Percentiles rank a stretch among this genome's conserved stretches.
phyloP scores from a whole-genome alignment of 1,140 invertebrate genomes.

The Drosophila persimilis region DNA sequence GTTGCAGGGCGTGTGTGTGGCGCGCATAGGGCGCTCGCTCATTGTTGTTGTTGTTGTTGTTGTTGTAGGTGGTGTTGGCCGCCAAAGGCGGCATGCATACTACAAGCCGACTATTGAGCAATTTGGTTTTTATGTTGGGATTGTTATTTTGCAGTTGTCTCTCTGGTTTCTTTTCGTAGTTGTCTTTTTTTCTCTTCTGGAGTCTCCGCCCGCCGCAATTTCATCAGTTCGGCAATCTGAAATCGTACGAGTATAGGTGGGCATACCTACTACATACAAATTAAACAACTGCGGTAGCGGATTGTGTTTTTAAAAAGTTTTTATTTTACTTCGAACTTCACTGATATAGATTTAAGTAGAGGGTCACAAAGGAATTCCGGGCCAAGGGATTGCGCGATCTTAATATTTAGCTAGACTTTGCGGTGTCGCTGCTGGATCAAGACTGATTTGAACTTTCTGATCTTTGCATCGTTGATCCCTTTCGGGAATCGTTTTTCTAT shows the following conservation, averaged over 20 bases:
- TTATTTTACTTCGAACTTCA: too few relatives aligned
- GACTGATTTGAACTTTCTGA: too few relatives aligned
- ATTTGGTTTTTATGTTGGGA: slow-evolving; percentile 45
- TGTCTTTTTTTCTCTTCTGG: slow-evolving; percentile 18
- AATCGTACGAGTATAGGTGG: not conserved
- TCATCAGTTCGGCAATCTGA: not conserved
- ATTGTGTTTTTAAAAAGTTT: too few relatives aligned
- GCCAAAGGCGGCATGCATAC: slow-evolving; percentile 12
- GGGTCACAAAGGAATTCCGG: too few relatives aligned
- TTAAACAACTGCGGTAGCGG: too few relatives aligned
- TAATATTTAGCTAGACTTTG: too few relatives aligned
- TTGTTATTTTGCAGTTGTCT: slow-evolving; percentile 31
- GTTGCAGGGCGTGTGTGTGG: slow-evolving; percentile 38
- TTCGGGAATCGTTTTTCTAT: too few relatives aligned
- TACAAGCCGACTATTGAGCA: slow-evolving; percentile 36
- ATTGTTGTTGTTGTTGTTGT: slow-evolving; percentile 34
- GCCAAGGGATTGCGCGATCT: too few relatives aligned
- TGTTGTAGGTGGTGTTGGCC: slow-evolving; percentile 23
- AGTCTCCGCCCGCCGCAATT: slow-evolving; percentile 15
- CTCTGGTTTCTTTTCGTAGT: not conserved
- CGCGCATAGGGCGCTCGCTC: too few relatives aligned
- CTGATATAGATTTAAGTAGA: too few relatives aligned
- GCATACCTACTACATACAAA: not conserved
- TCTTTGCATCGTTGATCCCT: too few relatives aligned
- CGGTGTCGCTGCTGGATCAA: too few relatives aligned